These are phyloP conservation scores for Cydia splendana DNA, from an alignment of 1,140 invertebrate genomes.

Conservation along the genomic window DNA sequence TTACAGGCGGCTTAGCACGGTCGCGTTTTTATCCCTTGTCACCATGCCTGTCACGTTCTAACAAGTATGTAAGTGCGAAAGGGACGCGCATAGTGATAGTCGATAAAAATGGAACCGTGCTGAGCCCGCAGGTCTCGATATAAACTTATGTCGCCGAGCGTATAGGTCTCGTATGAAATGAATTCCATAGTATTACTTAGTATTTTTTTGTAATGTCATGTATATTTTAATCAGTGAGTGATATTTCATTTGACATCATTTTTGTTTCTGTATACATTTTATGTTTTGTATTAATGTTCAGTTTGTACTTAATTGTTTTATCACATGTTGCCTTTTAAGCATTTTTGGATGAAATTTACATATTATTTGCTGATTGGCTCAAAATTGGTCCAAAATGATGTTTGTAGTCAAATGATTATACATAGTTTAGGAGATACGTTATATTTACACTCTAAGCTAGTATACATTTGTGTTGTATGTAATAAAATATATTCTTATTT, in stretches of 20 bases:
- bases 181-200: constrained; percentile 26
- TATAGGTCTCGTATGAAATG: constrained; percentile 16
- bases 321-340: constrained; percentile 28
- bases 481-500: constrained; percentile 72
- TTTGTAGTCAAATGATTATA: constrained; percentile 53
- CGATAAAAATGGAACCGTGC: no score
- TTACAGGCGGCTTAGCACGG: no score
- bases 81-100: no score
- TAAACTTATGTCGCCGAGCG: neutral
- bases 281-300: constrained; percentile 31
- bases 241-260: constrained; percentile 24
- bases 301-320: constrained; percentile 30
- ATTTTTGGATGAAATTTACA: constrained; percentile 32
- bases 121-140: neutral
- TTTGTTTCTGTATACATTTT: constrained; percentile 31
- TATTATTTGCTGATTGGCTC: constrained; percentile 54
- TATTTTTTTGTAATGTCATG: constrained; percentile 3
- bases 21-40: no score
- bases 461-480: constrained; percentile 67
- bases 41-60: no score
- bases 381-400: constrained; percentile 64
- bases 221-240: constrained; percentile 24
- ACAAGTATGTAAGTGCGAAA: no score
- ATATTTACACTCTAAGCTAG: constrained; percentile 55
- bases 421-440: constrained; percentile 43